phyloP scores from a whole-genome alignment of 1,140 invertebrate species.

The Drosophila mauritiana region DNA sequence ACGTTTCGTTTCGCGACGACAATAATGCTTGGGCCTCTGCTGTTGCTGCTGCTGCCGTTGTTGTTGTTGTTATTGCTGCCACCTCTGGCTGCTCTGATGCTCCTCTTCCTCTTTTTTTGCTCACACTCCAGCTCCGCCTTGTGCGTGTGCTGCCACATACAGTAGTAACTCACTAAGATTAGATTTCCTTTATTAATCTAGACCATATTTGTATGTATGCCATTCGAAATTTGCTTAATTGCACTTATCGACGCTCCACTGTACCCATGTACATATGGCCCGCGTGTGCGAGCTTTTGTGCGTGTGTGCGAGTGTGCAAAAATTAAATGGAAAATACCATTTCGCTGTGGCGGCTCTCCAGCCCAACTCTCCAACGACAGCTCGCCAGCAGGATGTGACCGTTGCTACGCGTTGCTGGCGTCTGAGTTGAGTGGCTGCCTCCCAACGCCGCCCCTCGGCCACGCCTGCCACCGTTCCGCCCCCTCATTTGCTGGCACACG shows the following conservation, averaged over 20 bases:
- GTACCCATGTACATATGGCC: constrained; percentile 29
- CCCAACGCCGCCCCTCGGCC: neutral
- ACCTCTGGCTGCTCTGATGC: constrained; percentile 16
- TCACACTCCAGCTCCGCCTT: constrained; percentile 28
- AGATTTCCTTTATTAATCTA: no score
- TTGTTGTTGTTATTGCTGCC: constrained; percentile 15
- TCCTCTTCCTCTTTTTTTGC: constrained; percentile 7
- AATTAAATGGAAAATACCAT: constrained; percentile 78
- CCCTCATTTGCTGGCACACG: constrained; percentile 22
- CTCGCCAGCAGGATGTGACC: constrained; percentile 63
- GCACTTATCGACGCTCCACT: neutral
- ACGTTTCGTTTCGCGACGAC: constrained; percentile 61
- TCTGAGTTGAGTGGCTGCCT: constrained; percentile 50
- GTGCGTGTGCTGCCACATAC: constrained; percentile 42
- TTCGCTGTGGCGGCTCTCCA: constrained; percentile 35
- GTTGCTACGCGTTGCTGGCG: constrained; percentile 54
- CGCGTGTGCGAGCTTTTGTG: constrained; percentile 23
- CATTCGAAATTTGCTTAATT: neutral
- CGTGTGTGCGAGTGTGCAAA: constrained; percentile 59
- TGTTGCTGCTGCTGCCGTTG: constrained; percentile 2
- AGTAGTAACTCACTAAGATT: neutral
- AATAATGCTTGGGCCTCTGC: constrained; percentile 59
- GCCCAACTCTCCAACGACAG: constrained; percentile 14
- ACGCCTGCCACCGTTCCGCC: constrained; percentile 11
- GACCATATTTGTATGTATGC: no score